Evolutionary conservation across 2,888 invertebrate genomes (phyloP).

Genomic region (Drosophila atroscutellata): DNA sequence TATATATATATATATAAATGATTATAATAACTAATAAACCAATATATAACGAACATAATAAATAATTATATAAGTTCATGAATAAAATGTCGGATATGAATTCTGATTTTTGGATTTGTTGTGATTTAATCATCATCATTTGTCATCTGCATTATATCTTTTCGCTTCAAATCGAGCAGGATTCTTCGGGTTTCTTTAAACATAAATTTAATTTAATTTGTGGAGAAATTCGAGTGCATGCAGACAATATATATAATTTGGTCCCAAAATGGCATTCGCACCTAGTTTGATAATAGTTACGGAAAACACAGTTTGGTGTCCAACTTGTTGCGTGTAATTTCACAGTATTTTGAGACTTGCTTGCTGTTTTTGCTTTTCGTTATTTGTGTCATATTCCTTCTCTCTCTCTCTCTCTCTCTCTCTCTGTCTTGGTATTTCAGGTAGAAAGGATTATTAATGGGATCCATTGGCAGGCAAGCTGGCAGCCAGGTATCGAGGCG

Average conservation of each 20-base stretch:
- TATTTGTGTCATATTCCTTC: slow-evolving; percentile 21
- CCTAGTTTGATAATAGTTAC: not conserved
- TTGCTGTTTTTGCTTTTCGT: not conserved
- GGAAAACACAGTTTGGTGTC: not conserved
- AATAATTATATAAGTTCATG: not conserved
- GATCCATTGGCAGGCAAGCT: not conserved
- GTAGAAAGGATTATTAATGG: not conserved
- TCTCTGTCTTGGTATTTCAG: not conserved
- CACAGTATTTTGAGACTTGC: not conserved
- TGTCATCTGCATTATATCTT: not conserved
- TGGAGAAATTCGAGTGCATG: not conserved
- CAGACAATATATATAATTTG: not conserved
- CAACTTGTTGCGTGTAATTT: slow-evolving; percentile 1
- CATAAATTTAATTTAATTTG: not conserved
- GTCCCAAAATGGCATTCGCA: not conserved
- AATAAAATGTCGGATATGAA: not conserved
- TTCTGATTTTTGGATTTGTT: not conserved
- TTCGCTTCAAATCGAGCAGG: not conserved
- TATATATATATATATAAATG: not conserved
- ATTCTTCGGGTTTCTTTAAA: not conserved
- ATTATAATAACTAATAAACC: not conserved
- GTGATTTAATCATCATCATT: not conserved
- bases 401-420: not conserved
- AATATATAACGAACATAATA: not conserved
- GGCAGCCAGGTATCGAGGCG: slow-evolving; percentile 9